Base-by-base conservation (phyloP, 2,888 invertebrate species). In the Nudaria mundana region DNA sequence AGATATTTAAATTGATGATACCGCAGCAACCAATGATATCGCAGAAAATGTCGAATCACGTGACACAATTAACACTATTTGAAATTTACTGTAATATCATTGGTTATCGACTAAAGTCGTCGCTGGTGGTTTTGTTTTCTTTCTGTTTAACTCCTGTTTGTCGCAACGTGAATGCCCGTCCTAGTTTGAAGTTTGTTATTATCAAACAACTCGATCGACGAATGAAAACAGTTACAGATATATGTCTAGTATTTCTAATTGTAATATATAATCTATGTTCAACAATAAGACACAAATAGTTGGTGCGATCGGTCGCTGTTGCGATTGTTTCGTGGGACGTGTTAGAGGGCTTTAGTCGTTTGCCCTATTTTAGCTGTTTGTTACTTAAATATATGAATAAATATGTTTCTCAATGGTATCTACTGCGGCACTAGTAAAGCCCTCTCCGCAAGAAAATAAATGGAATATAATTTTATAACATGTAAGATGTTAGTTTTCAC, bases 401-500 rank as follows among this genome's bases (percentile, higher is more conserved):
- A 14, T 23, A 1, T 15, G 15, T 33, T 33, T 7, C 5, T 6
- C 5, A 25, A n/a, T 18, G 25, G 25, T 18, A 34, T 15, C 13
- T 2, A 28, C 14, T 25, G 39, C 52, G 59, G 31, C 32, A 63
- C 55, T 51, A 49, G 62, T 77, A 72, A 80, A 79, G 75, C 76
- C 79, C 73, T 76, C 56, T 61, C 60, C 75, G 72, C 70, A 57
- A 40, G 48, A 60, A 50, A 51, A 49, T 55, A 55, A 56, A 43
- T 44, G 44, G 52, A 57, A 60, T 61, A 57, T 59, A 60, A 60
- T 62, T 62, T 70, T 71, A 79, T 81, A 74, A 80, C 79, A 78
- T 71, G 67, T 84, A 83, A 81, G 72, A 76, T 79, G 71, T 80
- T 79, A 74, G 85, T 84, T 85, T 85, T 81, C 84, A 82, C 82